Percentiles rank a stretch among this genome's conserved stretches.
Conservation (phyloP, 1,140 invertebrate genomes). For the Hydropsyche tenuis region DNA sequence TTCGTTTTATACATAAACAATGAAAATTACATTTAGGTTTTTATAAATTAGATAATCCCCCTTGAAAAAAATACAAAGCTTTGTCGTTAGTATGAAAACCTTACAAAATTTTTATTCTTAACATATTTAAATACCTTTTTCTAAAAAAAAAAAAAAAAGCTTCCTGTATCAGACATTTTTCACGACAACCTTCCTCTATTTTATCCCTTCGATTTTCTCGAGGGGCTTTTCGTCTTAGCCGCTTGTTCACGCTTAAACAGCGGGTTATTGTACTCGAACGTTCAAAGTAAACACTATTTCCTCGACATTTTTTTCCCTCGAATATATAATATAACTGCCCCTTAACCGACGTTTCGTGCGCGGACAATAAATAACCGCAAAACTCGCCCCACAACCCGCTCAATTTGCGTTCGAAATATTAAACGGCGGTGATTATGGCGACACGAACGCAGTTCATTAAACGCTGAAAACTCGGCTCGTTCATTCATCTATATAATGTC, state of each 20-base stretch:
- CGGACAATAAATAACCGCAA: too few species aligned
- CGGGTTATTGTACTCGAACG: neutral
- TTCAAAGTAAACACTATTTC: neutral
- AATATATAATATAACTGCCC: too few species aligned
- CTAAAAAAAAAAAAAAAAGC: neutral
- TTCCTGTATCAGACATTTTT: neutral
- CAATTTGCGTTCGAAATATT: too few species aligned
- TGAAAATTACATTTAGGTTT: too few species aligned
- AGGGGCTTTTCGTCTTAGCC: neutral
- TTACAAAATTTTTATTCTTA: too few species aligned
- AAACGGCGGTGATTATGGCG: too few species aligned
- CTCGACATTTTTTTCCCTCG: neutral
- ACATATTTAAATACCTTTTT: neutral
- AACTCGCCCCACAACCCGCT: too few species aligned
- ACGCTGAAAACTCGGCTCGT: neutral
- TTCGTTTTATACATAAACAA: too few species aligned
- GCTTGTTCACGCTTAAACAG: neutral
- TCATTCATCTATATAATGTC: neutral
- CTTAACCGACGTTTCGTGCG: too few species aligned
- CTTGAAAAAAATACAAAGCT: too few species aligned
- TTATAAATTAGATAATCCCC: too few species aligned
- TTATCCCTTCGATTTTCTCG: neutral
- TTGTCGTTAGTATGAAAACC: too few species aligned
- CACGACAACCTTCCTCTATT: slow-evolving; percentile 2
- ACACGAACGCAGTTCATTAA: neutral